phyloP scores from a whole-genome alignment of 2,888 invertebrate genomes.

The Emmelina monodactyla region DNA sequence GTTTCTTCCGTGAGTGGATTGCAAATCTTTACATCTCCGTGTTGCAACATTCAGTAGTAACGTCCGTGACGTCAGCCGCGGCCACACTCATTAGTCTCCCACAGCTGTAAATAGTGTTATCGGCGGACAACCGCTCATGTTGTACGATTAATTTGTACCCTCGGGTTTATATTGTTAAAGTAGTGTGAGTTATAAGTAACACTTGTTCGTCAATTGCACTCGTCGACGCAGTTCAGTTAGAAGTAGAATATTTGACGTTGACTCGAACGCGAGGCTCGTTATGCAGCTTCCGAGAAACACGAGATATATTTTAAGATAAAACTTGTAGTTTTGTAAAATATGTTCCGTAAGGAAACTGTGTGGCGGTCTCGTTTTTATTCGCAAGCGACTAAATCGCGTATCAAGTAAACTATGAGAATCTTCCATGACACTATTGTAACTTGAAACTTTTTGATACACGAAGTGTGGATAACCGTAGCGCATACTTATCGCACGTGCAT shows the following conservation, averaged over 20 bases:
- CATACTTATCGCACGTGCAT: too few relatives aligned
- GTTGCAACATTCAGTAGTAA: neutral
- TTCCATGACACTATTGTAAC: too few relatives aligned
- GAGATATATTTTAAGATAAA: constrained; percentile 11
- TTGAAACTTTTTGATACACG: too few relatives aligned
- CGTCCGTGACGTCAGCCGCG: neutral
- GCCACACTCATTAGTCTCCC: neutral
- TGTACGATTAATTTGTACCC: constrained; percentile 42
- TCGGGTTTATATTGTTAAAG: constrained; percentile 56
- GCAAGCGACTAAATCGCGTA: too few relatives aligned
- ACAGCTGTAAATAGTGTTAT: constrained; percentile 44
- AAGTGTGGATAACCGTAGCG: too few relatives aligned
- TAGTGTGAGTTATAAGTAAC: constrained; percentile 57
- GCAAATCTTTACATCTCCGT: too few relatives aligned
- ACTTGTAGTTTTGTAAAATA: constrained; percentile 8
- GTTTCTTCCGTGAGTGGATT: neutral
- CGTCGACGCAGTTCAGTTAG: constrained; percentile 54
- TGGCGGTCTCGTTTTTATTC: too few relatives aligned
- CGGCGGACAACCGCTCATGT: constrained; percentile 29
- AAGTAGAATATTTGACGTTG: constrained; percentile 27
- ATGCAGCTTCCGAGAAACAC: neutral
- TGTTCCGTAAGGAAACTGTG: neutral
- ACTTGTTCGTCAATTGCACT: constrained; percentile 66
- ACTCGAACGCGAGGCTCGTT: too few relatives aligned
- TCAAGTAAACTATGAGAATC: too few relatives aligned